Conservation (phyloP, 1,140 invertebrate species). For the Drosophila pruinosa region DNA sequence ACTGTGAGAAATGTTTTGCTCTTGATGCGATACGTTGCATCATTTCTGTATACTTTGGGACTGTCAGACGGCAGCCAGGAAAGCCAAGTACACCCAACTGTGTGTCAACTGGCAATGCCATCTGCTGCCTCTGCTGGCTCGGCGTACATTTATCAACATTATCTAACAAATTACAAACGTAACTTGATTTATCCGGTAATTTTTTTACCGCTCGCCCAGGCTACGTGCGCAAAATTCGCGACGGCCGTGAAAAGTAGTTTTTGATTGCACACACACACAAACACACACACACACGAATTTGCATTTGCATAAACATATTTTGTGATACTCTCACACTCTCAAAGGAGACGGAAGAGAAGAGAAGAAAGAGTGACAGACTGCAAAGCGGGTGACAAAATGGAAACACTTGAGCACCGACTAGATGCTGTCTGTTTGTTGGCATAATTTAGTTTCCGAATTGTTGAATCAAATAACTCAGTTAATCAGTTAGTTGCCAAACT, state of each 20-base stretch:
- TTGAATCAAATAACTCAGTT: background rate
- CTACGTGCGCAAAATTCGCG: conserved; percentile 47
- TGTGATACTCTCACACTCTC: background rate
- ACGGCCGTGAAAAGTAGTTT: conserved; percentile 64
- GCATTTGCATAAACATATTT: conserved; percentile 36
- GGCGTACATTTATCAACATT: conserved; percentile 79
- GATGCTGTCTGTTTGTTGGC: background rate
- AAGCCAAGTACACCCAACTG: conserved; percentile 47
- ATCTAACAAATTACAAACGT: conserved; percentile 82
- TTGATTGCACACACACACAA: conserved; percentile 31
- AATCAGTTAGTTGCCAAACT: conserved; percentile 6
- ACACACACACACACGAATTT: conserved; percentile 11
- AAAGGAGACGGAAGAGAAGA: background rate
- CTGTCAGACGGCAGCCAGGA: background rate
- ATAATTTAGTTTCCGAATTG: background rate
- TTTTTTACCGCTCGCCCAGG: conserved; percentile 48
- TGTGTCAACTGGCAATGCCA: conserved; percentile 41
- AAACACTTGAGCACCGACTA: background rate
- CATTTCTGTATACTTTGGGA: conserved; percentile 22
- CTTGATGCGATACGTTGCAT: conserved; percentile 20
- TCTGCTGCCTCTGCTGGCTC: conserved; percentile 26
- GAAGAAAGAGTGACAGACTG: background rate
- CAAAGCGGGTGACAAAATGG: background rate
- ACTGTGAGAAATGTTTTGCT: conserved; percentile 31
- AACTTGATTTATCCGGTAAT: conserved; percentile 83